phyloP scores from a whole-genome alignment of 1,140 invertebrate species.

The Drosophila hydei region DNA sequence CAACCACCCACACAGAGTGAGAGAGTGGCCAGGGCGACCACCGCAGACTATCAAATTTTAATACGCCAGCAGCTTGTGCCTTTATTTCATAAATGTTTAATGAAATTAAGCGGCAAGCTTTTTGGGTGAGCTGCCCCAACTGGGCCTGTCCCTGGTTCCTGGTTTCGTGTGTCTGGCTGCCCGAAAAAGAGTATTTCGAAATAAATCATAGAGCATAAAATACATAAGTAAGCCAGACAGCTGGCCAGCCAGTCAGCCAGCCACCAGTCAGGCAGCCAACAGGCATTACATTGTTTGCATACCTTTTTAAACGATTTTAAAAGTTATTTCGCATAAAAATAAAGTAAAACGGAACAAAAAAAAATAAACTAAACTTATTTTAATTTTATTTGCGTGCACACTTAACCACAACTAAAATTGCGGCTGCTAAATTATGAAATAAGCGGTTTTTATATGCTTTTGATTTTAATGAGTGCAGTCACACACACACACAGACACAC shows the following conservation, averaged over 20 bases:
- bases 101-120: constrained; percentile 82
- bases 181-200: constrained; percentile 56
- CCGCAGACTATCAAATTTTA: constrained; percentile 81
- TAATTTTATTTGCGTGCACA: constrained; percentile 26
- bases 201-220: constrained; percentile 79
- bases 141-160: not conserved
- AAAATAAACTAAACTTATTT: constrained; percentile 3
- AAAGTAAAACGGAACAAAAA: no score
- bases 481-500: not conserved
- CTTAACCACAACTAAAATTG: constrained; percentile 73
- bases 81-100: constrained; percentile 82
- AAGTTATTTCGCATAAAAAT: constrained; percentile 31
- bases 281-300: constrained; percentile 68
- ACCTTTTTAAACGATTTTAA: constrained; percentile 77
- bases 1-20: constrained; percentile 21
- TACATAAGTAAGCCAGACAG: constrained; percentile 70
- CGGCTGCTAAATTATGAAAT: constrained; percentile 76
- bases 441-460: constrained; percentile 69
- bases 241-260: constrained; percentile 18
- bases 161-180: constrained; percentile 52
- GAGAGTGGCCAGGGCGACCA: constrained; percentile 23
- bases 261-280: constrained; percentile 18
- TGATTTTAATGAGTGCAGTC: constrained; percentile 68
- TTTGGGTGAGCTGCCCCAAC: constrained; percentile 62
- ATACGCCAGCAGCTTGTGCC: constrained; percentile 75